These are phyloP conservation scores for Acyrthosiphon pisum DNA, from an alignment of 1,140 invertebrate species.

Conservation along the genomic window DNA sequence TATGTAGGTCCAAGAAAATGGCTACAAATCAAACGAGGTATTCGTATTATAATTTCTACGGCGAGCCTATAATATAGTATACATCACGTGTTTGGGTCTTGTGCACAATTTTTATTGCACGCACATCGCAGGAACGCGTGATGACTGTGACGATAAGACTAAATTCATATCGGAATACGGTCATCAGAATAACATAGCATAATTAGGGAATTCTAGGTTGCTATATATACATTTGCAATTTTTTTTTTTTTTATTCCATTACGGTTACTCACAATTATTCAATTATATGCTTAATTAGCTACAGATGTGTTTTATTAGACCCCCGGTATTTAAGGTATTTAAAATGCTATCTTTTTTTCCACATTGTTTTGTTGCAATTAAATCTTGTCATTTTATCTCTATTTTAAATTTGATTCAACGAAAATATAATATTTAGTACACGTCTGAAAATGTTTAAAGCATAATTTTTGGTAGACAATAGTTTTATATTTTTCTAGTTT, in stretches of 20 bases:
- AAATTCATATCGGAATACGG: neutral
- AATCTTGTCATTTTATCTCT: neutral
- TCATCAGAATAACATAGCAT: neutral
- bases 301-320: slow-evolving; percentile 10
- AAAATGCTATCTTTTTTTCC: neutral
- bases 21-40: neutral
- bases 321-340: neutral
- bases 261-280: neutral
- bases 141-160: neutral
- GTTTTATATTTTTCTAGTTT: neutral
- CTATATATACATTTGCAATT: neutral
- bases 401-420: neutral
- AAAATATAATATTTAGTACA: neutral
- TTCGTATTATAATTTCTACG: no score
- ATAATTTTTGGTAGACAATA: neutral
- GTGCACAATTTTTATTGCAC: neutral
- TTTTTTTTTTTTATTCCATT: neutral
- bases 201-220: neutral
- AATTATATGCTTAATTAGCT: neutral
- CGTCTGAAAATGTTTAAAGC: neutral
- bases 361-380: neutral
- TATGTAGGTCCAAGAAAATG: neutral
- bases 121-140: neutral
- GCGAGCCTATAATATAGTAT: neutral
- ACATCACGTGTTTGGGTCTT: neutral